Percentiles rank a stretch among this genome's conserved stretches.
These are phyloP conservation scores for Castor canadensis DNA, from an alignment of 2,113 vertebrate genomes.

Conservation along the genomic window DNA sequence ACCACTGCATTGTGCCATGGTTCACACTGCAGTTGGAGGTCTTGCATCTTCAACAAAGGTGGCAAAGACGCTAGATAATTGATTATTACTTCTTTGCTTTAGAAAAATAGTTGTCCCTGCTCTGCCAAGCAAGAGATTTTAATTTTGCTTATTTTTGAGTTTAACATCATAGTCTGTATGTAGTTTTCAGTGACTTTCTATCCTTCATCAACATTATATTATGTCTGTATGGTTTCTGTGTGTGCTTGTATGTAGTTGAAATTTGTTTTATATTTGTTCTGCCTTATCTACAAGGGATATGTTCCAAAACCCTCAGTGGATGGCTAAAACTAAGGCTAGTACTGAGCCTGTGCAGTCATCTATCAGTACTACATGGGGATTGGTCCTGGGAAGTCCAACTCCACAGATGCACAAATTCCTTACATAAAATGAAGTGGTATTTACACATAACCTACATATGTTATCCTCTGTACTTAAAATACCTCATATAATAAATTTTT, in stretches of 20 bases:
- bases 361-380: rapidly evolving
- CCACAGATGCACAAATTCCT: too few species aligned
- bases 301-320: neutral
- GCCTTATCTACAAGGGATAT: too few species aligned
- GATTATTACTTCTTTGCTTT: neutral
- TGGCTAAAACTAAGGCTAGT: rapidly evolving
- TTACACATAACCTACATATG: neutral
- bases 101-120: neutral
- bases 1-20: neutral
- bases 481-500: too few species aligned
- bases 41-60: neutral
- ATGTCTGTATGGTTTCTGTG: neutral
- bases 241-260: neutral
- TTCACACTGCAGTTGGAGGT: too few species aligned
- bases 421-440: neutral
- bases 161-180: neutral
- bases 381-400: neutral
- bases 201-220: neutral
- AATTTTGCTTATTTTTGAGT: neutral
- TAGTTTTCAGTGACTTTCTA: neutral
- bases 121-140: neutral
- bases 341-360: too few species aligned
- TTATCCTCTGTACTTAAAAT: neutral
- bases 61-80: neutral
- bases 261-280: neutral